Conservation (phyloP, 2,888 invertebrate genomes). For the Meiosimyza decipiens region DNA sequence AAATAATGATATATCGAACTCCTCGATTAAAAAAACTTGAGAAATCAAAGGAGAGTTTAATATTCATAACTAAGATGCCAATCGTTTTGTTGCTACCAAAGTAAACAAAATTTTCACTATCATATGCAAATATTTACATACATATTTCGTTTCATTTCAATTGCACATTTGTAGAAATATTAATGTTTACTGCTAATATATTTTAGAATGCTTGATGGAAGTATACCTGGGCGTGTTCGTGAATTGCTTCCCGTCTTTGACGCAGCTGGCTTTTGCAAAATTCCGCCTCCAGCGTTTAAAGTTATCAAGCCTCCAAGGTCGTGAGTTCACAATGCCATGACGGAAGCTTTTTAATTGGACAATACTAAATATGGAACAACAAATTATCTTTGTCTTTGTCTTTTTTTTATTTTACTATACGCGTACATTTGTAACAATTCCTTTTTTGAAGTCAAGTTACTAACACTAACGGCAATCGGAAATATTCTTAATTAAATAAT, state of each 20-base stretch:
- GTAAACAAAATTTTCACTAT: no score
- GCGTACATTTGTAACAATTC: neutral
- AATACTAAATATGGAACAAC: neutral
- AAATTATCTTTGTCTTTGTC: neutral
- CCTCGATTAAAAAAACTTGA: no score
- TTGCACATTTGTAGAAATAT: neutral
- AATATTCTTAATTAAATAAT: neutral
- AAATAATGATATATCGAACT: no score
- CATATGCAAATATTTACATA: no score
- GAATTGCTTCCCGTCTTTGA: conserved; percentile 86
- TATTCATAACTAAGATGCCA: no score
- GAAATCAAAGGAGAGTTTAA: no score
- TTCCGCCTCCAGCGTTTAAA: conserved; percentile 83
- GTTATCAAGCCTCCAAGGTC: conserved; percentile 74
- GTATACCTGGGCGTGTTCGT: conserved; percentile 76
- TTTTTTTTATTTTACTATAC: conserved; percentile 3
- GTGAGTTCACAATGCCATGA: conserved; percentile 44
- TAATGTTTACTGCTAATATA: neutral
- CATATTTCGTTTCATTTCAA: neutral
- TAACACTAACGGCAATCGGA: conserved; percentile 10
- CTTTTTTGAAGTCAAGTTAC: conserved; percentile 8
- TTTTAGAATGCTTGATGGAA: conserved; percentile 74
- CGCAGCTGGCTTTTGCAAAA: conserved; percentile 84
- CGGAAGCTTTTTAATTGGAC: conserved; percentile 6
- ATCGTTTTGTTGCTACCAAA: no score